Conservation (phyloP, 30 jellyfish, hydroid and myxozoan species). For the Aurelia aurita region DNA sequence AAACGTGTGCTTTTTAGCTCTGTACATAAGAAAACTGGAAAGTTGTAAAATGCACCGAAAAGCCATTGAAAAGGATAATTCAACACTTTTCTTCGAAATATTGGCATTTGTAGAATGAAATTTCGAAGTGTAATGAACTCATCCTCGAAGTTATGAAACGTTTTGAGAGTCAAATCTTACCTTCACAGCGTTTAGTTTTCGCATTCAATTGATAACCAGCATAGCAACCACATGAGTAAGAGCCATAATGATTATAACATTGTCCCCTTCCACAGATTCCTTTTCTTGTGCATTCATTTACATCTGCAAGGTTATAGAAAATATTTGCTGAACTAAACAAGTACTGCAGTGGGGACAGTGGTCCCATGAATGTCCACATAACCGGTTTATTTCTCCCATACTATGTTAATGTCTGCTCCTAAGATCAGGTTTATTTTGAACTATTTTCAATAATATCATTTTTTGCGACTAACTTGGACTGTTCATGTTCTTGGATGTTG, state of each 20-base stretch:
- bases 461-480: no score
- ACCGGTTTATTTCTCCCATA: no score
- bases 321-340: neutral
- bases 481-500: no score
- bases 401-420: no score
- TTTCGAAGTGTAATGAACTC: no score
- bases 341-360: no score
- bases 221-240: conserved; percentile 75
- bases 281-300: conserved; percentile 77
- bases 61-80: neutral
- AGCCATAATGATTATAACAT: conserved; percentile 75
- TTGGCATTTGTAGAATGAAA: neutral
- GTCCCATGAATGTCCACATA: no score
- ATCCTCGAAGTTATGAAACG: neutral
- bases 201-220: conserved; percentile 62
- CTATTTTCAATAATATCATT: no score
- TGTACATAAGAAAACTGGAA: no score
- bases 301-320: conserved; percentile 42
- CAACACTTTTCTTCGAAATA: neutral
- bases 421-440: no score
- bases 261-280: conserved; percentile 58
- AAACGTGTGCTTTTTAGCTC: no score
- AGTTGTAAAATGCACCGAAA: no score
- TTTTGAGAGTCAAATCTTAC: conserved; percentile 13
- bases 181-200: conserved; percentile 55